These are phyloP conservation scores for Eira barbara DNA, from an alignment of 2,113 vertebrate genomes.

Conservation along the genomic window DNA sequence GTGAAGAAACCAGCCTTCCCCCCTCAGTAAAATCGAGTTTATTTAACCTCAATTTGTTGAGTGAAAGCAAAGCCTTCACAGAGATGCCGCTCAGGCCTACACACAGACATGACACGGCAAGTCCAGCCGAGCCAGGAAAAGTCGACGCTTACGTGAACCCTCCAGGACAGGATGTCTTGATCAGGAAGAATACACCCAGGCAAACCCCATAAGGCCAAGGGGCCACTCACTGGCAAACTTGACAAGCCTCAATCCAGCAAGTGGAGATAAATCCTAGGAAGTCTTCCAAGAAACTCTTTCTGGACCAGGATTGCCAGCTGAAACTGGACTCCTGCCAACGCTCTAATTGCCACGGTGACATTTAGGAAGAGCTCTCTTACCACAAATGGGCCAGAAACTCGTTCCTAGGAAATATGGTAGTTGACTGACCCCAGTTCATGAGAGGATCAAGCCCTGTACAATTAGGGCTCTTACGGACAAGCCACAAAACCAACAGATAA, in stretches of 20 bases:
- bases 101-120: conserved; percentile 49
- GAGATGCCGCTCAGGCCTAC: neutral
- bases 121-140: conserved; percentile 60
- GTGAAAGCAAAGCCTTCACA: conserved; percentile 48
- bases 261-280: neutral
- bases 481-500: conserved; percentile 76
- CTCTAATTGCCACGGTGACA: conserved; percentile 30
- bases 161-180: conserved; percentile 42
- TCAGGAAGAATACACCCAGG: conserved; percentile 33
- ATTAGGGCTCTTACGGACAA: conserved; percentile 69
- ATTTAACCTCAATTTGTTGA: conserved; percentile 58
- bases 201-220: neutral
- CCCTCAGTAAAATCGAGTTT: neutral
- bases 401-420: conserved; percentile 54
- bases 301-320: conserved; percentile 26
- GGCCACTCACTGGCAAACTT: neutral
- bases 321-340: neutral
- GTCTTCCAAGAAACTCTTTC: conserved; percentile 4
- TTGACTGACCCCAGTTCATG: conserved; percentile 57
- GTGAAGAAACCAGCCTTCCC: conserved; percentile 1
- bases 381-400: conserved; percentile 50
- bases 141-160: neutral
- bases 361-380: conserved; percentile 44
- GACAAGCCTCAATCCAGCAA: neutral
- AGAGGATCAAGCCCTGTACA: conserved; percentile 48